phyloP scores from a whole-genome alignment of 2,888 invertebrate genomes.

The Escarpia spicata region DNA sequence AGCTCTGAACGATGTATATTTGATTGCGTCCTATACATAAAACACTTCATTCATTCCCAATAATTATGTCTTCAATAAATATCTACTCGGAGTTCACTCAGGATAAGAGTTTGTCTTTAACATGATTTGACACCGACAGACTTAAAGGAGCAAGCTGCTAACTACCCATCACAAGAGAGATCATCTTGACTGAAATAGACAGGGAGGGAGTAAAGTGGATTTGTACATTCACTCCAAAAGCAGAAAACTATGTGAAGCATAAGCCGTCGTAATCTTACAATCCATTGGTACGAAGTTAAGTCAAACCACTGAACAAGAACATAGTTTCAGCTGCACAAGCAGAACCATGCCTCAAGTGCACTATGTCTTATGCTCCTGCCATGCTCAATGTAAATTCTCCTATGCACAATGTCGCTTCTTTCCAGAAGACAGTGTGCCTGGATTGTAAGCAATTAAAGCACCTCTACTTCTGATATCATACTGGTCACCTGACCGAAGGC shows the following conservation, averaged over 20 bases:
- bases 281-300: neutral
- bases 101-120: neutral
- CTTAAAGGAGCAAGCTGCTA: neutral
- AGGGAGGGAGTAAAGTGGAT: neutral
- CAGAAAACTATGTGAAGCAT: neutral
- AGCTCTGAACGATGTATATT: constrained; percentile 1
- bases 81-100: neutral
- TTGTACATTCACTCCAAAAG: neutral
- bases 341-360: neutral
- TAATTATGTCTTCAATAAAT: neutral
- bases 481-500: neutral
- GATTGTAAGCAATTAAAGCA: too few species aligned
- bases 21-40: neutral
- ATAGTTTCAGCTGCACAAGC: neutral
- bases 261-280: neutral
- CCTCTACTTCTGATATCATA: too few species aligned
- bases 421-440: neutral
- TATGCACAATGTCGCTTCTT: neutral
- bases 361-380: neutral
- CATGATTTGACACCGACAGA: neutral
- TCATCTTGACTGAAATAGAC: neutral
- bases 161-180: neutral
- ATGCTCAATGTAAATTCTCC: neutral
- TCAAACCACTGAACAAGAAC: neutral
- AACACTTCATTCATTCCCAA: neutral